These are phyloP conservation scores for Callyntrura sp. DNA, from an alignment of 2,888 invertebrate species.

Conservation along the genomic window DNA sequence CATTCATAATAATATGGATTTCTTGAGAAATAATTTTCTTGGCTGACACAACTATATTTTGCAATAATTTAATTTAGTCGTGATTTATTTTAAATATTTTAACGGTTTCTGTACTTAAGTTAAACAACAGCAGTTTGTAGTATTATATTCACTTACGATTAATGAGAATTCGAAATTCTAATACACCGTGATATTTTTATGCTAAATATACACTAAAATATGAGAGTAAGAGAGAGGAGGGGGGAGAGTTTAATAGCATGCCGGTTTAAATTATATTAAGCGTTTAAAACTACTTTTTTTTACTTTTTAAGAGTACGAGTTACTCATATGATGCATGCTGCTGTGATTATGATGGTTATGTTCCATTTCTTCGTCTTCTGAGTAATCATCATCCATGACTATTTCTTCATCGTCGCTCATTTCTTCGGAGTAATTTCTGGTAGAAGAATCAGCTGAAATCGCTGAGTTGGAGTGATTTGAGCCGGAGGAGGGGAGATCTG, in stretches of 20 bases:
- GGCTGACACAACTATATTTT: too few species aligned
- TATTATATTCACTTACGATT: constrained; percentile 18
- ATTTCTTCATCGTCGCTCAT: constrained; percentile 81
- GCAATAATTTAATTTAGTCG: constrained; percentile 20
- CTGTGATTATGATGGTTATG: constrained; percentile 19
- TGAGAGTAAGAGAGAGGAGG: too few species aligned
- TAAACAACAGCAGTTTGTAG: neutral
- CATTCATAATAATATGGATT: too few species aligned
- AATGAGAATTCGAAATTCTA: constrained; percentile 5
- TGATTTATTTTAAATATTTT: constrained; percentile 16
- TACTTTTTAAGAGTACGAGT: constrained; percentile 54
- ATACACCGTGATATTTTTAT: constrained; percentile 29
- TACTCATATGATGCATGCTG: constrained; percentile 42
- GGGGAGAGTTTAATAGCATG: neutral
- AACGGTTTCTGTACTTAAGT: neutral
- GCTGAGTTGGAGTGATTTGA: constrained; percentile 74
- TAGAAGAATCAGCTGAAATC: constrained; percentile 82
- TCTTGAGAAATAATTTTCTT: too few species aligned
- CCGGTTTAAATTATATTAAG: neutral
- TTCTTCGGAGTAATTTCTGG: constrained; percentile 81
- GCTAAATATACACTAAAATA: neutral
- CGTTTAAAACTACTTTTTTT: neutral
- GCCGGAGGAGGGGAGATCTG: constrained; percentile 79
- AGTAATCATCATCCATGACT: constrained; percentile 82
- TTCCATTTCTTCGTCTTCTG: constrained; percentile 80